Conservation (phyloP, 2,888 invertebrate genomes). For the Ganaspis brasiliensis region DNA sequence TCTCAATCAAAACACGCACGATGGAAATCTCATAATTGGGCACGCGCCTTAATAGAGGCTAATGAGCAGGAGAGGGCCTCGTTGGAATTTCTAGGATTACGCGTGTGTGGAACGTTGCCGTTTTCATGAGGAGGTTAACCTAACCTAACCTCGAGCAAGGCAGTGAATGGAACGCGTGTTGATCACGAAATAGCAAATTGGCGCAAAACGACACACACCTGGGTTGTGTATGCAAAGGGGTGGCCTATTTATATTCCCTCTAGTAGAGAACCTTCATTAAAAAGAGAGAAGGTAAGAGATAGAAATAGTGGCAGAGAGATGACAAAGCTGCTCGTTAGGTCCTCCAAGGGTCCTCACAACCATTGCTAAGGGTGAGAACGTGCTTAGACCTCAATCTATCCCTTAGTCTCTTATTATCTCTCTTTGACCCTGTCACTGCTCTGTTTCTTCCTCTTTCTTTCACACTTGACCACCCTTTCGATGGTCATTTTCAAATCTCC, state of each 20-base stretch:
- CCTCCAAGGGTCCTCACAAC: slow-evolving; percentile 78
- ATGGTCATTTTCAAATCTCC: slow-evolving; percentile 71
- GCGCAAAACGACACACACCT: slow-evolving; percentile 58
- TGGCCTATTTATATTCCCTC: slow-evolving; percentile 56
- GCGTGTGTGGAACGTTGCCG: slow-evolving; percentile 25
- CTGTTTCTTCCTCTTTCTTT: slow-evolving; percentile 54
- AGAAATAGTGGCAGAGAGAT: slow-evolving; percentile 69
- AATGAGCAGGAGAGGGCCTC: slow-evolving; percentile 31
- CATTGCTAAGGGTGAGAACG: slow-evolving; percentile 80
- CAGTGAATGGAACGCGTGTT: slow-evolving; percentile 52
- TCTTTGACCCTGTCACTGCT: slow-evolving; percentile 58
- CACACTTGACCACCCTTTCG: slow-evolving; percentile 67
- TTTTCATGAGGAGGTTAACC: slow-evolving; percentile 25
- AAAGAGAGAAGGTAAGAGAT: slow-evolving; percentile 65
- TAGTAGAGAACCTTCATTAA: slow-evolving; percentile 75
- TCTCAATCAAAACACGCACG: slow-evolving; percentile 33
- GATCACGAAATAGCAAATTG: slow-evolving; percentile 58
- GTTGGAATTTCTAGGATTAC: slow-evolving; percentile 34
- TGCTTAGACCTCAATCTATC: slow-evolving; percentile 78
- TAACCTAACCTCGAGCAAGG: background rate
- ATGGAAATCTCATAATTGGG: slow-evolving; percentile 4
- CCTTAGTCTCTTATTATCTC: slow-evolving; percentile 71
- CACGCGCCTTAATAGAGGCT: slow-evolving; percentile 12
- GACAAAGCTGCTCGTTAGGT: slow-evolving; percentile 81
- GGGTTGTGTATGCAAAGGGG: slow-evolving; percentile 52